These are phyloP conservation scores for Hippoglossus hippoglossus DNA, from an alignment of 2,797 vertebrate genomes.

Conservation along the genomic window DNA sequence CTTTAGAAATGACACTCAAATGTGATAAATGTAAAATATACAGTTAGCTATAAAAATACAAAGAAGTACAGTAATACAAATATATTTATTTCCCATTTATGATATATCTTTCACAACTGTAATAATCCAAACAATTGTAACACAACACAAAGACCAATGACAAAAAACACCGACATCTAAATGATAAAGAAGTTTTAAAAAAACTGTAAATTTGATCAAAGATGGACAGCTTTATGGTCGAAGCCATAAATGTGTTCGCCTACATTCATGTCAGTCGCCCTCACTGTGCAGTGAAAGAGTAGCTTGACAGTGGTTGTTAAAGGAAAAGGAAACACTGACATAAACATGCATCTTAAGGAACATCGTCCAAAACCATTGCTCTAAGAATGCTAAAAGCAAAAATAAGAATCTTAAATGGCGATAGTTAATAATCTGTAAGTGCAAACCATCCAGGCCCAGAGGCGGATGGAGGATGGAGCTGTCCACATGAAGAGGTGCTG, in stretches of 20 bases:
- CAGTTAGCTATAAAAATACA: constrained; percentile 90
- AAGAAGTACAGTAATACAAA: constrained; percentile 90
- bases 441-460: constrained; percentile 81
- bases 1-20: constrained; percentile 79
- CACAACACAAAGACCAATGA: constrained; percentile 88
- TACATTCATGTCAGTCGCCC: constrained; percentile 84
- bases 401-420: constrained; percentile 82
- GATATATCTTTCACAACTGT: constrained; percentile 86
- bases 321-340: constrained; percentile 78
- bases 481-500: constrained; percentile 83
- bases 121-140: constrained; percentile 84
- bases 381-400: constrained; percentile 85
- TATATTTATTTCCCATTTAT: constrained; percentile 90
- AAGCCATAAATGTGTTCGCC: constrained; percentile 77
- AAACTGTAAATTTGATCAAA: constrained; percentile 82
- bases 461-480: constrained; percentile 82
- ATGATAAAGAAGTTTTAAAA: constrained; percentile 78
- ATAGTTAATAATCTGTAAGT: constrained; percentile 83
- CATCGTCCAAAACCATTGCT: constrained; percentile 81
- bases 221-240: constrained; percentile 80
- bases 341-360: constrained; percentile 87
- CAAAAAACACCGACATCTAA: constrained; percentile 85
- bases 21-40: constrained; percentile 84
- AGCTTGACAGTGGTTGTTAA: constrained; percentile 75
- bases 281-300: constrained; percentile 60